Conservation (phyloP, 2,113 vertebrate species). For the Agapornis roseicollis region DNA sequence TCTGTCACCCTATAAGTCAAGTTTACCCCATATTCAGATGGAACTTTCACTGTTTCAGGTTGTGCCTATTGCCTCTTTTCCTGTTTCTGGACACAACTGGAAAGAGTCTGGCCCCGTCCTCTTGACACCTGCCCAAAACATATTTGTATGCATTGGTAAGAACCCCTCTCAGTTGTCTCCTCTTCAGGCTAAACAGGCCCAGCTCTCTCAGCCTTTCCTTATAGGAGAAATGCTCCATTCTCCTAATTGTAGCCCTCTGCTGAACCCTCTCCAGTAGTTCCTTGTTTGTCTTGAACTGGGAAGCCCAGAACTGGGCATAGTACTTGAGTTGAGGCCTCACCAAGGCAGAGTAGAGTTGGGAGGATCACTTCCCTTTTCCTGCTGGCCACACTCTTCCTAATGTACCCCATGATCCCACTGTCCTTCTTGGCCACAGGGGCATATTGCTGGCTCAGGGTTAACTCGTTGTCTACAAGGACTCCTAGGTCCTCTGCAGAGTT, state of each 20-base stretch:
- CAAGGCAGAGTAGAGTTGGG: background rate
- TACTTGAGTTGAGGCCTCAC: background rate
- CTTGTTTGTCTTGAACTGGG: background rate
- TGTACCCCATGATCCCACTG: background rate
- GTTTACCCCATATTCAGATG: background rate
- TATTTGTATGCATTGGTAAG: background rate
- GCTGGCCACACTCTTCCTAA: background rate
- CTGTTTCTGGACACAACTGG: background rate
- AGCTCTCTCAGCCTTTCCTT: background rate
- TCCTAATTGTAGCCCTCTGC: background rate
- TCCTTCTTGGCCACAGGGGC: background rate
- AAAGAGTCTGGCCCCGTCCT: background rate
- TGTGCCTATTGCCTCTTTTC: background rate
- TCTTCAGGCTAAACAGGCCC: background rate
- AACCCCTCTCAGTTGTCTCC: background rate
- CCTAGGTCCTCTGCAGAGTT: background rate
- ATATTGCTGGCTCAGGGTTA: background rate
- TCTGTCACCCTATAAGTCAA: background rate
- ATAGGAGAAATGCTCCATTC: background rate
- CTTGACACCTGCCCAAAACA: background rate
- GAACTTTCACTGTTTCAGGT: background rate
- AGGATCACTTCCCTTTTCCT: background rate
- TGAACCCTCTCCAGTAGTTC: background rate
- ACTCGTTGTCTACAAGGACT: background rate
- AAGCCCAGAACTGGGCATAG: background rate